Evolutionary conservation across 2,113 vertebrate species (phyloP), one percentile per base, ranked within the genome.

Genomic region (Equus przewalskii): DNA sequence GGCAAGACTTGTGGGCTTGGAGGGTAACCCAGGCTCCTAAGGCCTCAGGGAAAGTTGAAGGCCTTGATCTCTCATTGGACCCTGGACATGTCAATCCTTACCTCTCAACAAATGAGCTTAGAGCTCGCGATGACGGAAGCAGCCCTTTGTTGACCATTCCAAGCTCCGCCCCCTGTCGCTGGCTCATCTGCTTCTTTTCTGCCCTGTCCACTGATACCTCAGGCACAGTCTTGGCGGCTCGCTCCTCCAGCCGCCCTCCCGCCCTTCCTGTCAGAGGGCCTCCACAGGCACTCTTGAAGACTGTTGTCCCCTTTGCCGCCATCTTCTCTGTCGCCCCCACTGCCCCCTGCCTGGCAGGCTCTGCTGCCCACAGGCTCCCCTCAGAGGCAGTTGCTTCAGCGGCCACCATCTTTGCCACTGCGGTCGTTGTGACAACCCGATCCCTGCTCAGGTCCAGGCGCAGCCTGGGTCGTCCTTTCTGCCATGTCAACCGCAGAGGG

Each of bases 231-330:
- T 46, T 16, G 3, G 21, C 12, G 26, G 22, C 13, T 21, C 1
- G 1, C 4, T 72, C 16, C 24, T 19, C 0, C 0, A 0, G 3
- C 22, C 1, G 0, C 1, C 2, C 2, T 19, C 26, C 15, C 12
- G 3, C 1, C 8, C 1, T 70, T 65, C 6, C 24, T 18, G 6
- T 49, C 3, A 0, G 1, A 1, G 16, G 60, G 60, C 16, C n/a
- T 33, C 9, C 12, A 46, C 19, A 67, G 9, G 11, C 30, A 41
- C 15, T 0, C 11, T 65, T 6, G 1, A 8, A 76, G 18, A 30
- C 12, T 24, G 0, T 33, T 21, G 2, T 49, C 4, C 10, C 5
- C 0, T 56, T 9, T 51, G 6, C 0, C 2, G 1, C 5, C 5
- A 2, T 13, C 51, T 82, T 51, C 18, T 69, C 7, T 54, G 14